Percentiles rank a stretch among this genome's conserved stretches.
Conservation (phyloP, 2,797 vertebrate genomes). For the Pseudochirops corinnae region DNA sequence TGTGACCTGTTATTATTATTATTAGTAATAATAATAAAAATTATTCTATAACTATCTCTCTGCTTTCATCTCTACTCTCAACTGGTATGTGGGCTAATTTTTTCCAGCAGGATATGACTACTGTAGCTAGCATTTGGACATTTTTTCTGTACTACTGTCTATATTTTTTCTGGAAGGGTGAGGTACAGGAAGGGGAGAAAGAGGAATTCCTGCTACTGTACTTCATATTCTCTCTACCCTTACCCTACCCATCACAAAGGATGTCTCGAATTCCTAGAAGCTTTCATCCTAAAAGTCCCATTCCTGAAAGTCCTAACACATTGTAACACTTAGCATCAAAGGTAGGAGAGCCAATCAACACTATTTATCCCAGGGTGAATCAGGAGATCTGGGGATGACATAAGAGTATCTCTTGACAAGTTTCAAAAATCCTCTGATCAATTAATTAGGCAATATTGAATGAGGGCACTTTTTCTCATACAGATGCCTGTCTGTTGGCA, state of each 20-base stretch:
- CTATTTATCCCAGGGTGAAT: background rate
- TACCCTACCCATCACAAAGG: background rate
- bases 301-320: constrained; percentile 10
- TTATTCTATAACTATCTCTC: background rate
- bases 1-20: background rate
- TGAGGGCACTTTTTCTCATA: background rate
- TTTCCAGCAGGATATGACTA: background rate
- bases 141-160: background rate
- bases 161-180: background rate
- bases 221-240: background rate
- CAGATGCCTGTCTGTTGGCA: background rate
- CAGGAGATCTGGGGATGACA: background rate
- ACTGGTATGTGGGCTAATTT: background rate
- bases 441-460: background rate
- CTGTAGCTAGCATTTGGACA: background rate
- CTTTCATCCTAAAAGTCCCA: background rate
- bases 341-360: background rate
- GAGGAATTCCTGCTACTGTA: background rate
- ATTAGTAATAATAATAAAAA: background rate
- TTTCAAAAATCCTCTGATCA: background rate
- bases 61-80: background rate
- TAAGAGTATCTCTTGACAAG: background rate
- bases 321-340: background rate
- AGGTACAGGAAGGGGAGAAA: background rate
- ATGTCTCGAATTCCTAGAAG: background rate